Percentiles rank a stretch among this genome's conserved stretches.
phyloP scores from a whole-genome alignment of 2,888 invertebrate species.

The Mesochorus sp. region DNA sequence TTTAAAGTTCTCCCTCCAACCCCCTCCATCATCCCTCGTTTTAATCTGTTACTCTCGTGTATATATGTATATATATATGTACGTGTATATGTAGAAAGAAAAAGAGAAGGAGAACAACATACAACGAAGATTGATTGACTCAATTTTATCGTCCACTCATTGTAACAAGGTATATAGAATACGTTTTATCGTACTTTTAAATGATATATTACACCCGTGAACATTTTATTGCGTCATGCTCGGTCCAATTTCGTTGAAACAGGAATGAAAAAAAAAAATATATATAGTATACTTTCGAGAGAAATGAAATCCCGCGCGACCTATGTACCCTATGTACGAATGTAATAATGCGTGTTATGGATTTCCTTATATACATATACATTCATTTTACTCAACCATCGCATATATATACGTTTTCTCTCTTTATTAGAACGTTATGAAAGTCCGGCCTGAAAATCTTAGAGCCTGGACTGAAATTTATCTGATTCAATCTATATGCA shows the following conservation, averaged over 20 bases:
- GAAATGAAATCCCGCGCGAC: not conserved
- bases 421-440: conserved; percentile 4
- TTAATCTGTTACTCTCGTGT: not conserved
- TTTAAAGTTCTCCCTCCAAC: conserved; percentile 44
- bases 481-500: conserved; percentile 79
- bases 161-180: not conserved
- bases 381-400: no score
- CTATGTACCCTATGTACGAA: no score
- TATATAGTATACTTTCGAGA: not conserved
- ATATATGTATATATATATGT: not conserved
- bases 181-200: conserved; percentile 5
- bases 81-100: no score
- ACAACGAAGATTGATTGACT: conserved; percentile 53
- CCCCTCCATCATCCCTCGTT: not conserved
- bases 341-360: no score
- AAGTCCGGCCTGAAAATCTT: conserved; percentile 13
- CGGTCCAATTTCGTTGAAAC: not conserved
- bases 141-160: conserved; percentile 37
- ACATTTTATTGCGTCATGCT: conserved; percentile 1
- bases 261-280: not conserved
- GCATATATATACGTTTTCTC: no score
- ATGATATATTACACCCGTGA: conserved; percentile 3
- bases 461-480: conserved; percentile 70
- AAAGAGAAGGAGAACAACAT: not conserved
- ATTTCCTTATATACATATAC: no score